Conservation (phyloP, 2,888 invertebrate species). For the Lacanobia wlatinum region DNA sequence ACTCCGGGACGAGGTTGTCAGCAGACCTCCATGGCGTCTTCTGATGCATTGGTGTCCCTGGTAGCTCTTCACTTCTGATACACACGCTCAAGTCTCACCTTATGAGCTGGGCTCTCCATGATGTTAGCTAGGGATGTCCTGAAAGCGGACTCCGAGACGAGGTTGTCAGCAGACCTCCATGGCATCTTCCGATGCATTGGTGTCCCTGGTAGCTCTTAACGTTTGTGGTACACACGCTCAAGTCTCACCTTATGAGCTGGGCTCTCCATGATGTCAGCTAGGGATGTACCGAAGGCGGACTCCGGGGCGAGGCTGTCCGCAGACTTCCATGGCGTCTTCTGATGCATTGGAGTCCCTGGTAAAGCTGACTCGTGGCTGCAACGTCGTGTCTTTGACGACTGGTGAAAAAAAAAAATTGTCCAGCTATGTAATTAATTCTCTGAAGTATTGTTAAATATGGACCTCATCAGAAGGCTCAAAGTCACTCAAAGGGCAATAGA, state of each 20-base stretch:
- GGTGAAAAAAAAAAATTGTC: background rate
- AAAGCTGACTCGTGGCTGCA: conserved; percentile 83
- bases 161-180: conserved; percentile 20
- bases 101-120: too few relatives aligned
- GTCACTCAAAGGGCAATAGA: too few relatives aligned
- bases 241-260: conserved; percentile 82
- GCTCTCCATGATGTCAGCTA: conserved; percentile 89
- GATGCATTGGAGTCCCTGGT: conserved; percentile 81
- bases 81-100: too few relatives aligned
- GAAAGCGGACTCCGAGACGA: too few relatives aligned
- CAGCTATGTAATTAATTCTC: too few relatives aligned
- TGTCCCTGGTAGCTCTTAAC: conserved; percentile 75
- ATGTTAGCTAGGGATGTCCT: too few relatives aligned
- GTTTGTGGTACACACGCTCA: too few relatives aligned
- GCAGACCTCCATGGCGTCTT: conserved; percentile 80
- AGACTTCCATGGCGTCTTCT: conserved; percentile 79
- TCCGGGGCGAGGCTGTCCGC: conserved; percentile 82
- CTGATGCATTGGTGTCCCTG: conserved; percentile 80
- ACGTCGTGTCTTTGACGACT: conserved; percentile 71
- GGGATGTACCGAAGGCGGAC: conserved; percentile 84
- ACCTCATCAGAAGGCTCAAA: too few relatives aligned
- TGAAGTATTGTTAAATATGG: too few relatives aligned
- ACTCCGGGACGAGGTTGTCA: conserved; percentile 81
- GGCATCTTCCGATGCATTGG: conserved; percentile 71
- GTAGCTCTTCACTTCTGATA: conserved; percentile 68